Base-by-base conservation (phyloP, 92 coral and sea anemone genomes). In the Porites evermanni region DNA sequence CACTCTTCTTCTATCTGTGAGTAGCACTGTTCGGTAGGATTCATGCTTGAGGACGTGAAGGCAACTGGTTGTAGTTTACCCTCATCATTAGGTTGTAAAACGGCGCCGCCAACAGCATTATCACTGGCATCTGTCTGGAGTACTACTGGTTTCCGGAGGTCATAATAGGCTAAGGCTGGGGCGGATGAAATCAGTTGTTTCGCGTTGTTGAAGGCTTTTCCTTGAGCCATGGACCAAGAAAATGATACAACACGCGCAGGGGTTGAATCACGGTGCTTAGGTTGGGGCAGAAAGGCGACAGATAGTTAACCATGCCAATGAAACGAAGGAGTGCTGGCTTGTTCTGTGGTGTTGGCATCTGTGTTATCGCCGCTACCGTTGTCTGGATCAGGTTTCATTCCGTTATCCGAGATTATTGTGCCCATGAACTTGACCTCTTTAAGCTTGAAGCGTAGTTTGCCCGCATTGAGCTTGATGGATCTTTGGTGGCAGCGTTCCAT, bases 221-320 rank as follows among this genome's bases (percentile, higher is more conserved):
- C 54, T 29, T 67, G 83, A 51, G 56, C 73, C 14, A 20, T 63
- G 61, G 73, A 38, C 59, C 80, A 79, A 38, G 65, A n/a, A 52
- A 64, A 32, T 29, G 87, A 89, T 16, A 90, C 23, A 80, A n/a
- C n/a, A 86, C 53, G 16, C 32, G 59, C 74, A 64, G 8, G 9
- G 87, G 89, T 53, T 91, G 82, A 23, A 87, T 90, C 19, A n/a
- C 65, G 65, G 79, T 44, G 66, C 81, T 71, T 16, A 89, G 91
- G 77, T 91, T 75, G 50, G 67, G 71, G 69, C 94, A 91, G 86
- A 87, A 87, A 11, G 94, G 94, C 11, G 86, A 87, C 67, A 87
- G 78, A 52, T 82, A 76, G 85, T 87, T 91, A n/a, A 75, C 73
- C 88, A 87, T 88, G 19, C 91, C 84, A 13, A 87, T 88, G 75